phyloP scores from a whole-genome alignment of 2,113 vertebrate species.

The Dolichotis patagonum region DNA sequence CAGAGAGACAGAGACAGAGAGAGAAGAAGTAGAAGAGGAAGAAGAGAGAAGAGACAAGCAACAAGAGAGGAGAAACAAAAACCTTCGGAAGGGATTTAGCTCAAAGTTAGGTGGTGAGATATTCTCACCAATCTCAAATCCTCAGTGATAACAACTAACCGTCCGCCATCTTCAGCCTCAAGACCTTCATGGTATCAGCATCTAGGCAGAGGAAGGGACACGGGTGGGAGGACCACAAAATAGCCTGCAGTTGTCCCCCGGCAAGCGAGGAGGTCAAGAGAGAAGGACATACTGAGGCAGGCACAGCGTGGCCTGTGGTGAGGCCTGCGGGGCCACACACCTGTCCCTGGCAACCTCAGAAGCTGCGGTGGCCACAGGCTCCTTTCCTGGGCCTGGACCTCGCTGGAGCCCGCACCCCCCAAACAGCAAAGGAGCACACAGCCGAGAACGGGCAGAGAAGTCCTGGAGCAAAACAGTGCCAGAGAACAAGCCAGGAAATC shows the following conservation, averaged over 20 bases:
- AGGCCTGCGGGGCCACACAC: fast-evolving
- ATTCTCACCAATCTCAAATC: not conserved
- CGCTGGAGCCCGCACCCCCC: not conserved
- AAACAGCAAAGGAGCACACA: not conserved
- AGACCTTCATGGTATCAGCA: not conserved
- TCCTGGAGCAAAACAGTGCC: not conserved
- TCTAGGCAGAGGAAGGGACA: not conserved
- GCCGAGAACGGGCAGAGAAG: not conserved
- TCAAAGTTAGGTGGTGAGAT: not conserved
- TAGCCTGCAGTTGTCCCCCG: not conserved
- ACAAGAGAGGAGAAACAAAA: not conserved
- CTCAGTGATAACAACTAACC: not conserved
- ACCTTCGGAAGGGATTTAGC: not conserved
- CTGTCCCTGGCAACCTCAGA: not conserved
- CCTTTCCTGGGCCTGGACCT: not conserved
- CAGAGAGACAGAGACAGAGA: not conserved
- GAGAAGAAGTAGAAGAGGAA: not conserved
- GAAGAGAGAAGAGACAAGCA: not conserved
- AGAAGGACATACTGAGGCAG: too few relatives aligned
- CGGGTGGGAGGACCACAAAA: not conserved
- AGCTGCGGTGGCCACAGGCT: not conserved
- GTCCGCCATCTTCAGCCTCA: not conserved
- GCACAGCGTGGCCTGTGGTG: too few relatives aligned
- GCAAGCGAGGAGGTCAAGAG: not conserved
- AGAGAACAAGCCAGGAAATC: not conserved